Evolutionary conservation across 1,140 invertebrate genomes (phyloP).

Genomic region (Bradynema listronoti): DNA sequence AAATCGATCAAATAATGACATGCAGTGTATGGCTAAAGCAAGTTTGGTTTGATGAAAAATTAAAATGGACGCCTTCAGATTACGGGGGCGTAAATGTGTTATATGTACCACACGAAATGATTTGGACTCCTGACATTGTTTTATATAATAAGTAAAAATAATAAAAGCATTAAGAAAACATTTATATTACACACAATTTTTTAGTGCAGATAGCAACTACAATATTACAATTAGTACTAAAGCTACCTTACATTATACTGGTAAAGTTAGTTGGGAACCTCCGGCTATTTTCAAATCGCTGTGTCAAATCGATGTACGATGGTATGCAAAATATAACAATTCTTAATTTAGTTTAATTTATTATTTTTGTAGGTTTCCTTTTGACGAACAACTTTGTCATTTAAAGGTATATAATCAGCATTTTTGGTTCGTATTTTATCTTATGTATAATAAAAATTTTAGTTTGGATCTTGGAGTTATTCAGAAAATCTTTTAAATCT

Average conservation of each 20-base stretch:
- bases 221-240: conserved; percentile 63
- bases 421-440: conserved; percentile 67
- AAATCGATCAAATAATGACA: conserved; percentile 89
- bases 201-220: conserved; percentile 63
- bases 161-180: conserved; percentile 32
- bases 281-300: conserved; percentile 97
- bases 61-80: conserved; percentile 72
- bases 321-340: conserved; percentile 58
- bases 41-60: conserved; percentile 87
- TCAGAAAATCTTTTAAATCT: conserved; percentile 62
- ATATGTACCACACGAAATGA: conserved; percentile 49
- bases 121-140: conserved; percentile 77
- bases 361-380: conserved; percentile 60
- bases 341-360: neutral
- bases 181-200: conserved; percentile 60
- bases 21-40: conserved; percentile 91
- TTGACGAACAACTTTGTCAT: conserved; percentile 85
- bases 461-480: conserved; percentile 96
- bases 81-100: conserved; percentile 40
- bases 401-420: conserved; percentile 63
- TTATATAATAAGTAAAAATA: conserved; percentile 61
- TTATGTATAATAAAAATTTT: conserved; percentile 10
- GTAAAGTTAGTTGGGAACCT: conserved; percentile 90
- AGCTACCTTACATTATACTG: conserved; percentile 69
- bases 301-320: conserved; percentile 82